phyloP scores from a whole-genome alignment of 53 echinoderm and acorn worm genomes.

The Echinometra lucunter region DNA sequence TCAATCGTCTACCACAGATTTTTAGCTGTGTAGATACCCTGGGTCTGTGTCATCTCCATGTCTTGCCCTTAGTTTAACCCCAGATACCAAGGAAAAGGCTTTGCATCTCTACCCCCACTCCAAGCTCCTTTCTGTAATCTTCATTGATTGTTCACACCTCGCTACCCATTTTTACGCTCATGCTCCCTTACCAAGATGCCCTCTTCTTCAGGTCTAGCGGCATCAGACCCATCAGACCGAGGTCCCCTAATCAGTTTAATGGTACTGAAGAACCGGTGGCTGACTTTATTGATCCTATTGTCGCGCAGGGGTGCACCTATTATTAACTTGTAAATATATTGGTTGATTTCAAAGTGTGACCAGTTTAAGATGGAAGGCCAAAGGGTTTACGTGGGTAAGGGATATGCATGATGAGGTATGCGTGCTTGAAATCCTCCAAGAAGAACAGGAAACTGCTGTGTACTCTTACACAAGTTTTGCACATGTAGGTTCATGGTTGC shows the following conservation, averaged over 20 bases:
- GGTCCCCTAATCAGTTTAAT: slow-evolving; percentile 28
- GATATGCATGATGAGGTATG: not conserved
- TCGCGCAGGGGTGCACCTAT: slow-evolving; percentile 1
- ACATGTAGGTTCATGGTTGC: not conserved
- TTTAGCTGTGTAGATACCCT: not conserved
- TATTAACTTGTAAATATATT: slow-evolving; percentile 17
- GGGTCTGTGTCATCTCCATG: not conserved
- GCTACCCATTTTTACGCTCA: slow-evolving; percentile 30
- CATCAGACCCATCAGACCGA: slow-evolving; percentile 29
- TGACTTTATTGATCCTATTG: slow-evolving; percentile 46
- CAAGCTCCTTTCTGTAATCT: slow-evolving; percentile 1
- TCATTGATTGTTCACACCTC: slow-evolving; percentile 50
- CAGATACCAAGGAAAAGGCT: slow-evolving; percentile 7
- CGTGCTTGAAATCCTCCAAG: not conserved
- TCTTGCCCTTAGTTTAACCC: slow-evolving; percentile 42
- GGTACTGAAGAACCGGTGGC: slow-evolving; percentile 10
- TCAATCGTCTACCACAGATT: not conserved
- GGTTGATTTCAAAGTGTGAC: slow-evolving; percentile 12
- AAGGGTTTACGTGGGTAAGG: not conserved
- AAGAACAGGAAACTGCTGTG: not conserved
- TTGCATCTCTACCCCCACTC: slow-evolving; percentile 29
- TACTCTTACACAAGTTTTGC: not conserved
- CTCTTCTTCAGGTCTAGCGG: not conserved
- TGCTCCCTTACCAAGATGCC: not conserved
- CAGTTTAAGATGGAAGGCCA: not conserved